These are phyloP conservation scores for Eupithecia subfuscata DNA, from an alignment of 2,888 invertebrate species.

Conservation along the genomic window DNA sequence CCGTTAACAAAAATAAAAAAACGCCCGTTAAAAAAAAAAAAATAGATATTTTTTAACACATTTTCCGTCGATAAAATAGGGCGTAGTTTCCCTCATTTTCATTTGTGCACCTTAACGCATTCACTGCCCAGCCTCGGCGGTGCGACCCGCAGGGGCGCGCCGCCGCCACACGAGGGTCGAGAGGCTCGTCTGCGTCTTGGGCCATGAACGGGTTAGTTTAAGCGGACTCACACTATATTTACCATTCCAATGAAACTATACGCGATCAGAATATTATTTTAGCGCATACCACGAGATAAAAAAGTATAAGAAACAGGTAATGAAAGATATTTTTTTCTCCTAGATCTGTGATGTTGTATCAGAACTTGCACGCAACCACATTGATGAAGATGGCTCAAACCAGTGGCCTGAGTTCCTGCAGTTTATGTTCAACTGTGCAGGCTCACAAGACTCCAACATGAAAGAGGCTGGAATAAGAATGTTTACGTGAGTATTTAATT, in stretches of 20 bases:
- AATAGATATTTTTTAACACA: too few relatives aligned
- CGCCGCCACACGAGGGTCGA: too few relatives aligned
- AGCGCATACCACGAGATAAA: background rate
- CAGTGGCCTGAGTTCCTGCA: slow-evolving; percentile 98
- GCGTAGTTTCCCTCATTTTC: too few relatives aligned
- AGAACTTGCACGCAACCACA: slow-evolving; percentile 96
- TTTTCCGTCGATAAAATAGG: too few relatives aligned
- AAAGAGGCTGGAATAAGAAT: slow-evolving; percentile 97
- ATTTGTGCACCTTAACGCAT: too few relatives aligned
- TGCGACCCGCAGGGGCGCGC: too few relatives aligned
- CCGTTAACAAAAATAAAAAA: too few relatives aligned
- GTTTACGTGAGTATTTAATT: slow-evolving; percentile 88
- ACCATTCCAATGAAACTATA: background rate
- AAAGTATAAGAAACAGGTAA: background rate
- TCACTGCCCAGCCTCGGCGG: too few relatives aligned
- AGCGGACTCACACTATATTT: too few relatives aligned
- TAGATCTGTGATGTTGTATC: slow-evolving; percentile 96
- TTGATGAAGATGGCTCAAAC: slow-evolving; percentile 98
- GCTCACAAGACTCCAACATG: slow-evolving; percentile 90
- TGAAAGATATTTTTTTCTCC: slow-evolving; percentile 8
- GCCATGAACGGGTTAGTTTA: too few relatives aligned
- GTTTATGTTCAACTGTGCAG: slow-evolving; percentile 97
- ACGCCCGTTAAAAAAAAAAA: too few relatives aligned
- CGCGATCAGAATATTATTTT: background rate
- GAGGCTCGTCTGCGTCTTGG: too few relatives aligned